These are phyloP conservation scores for Xenotilapia longispinis DNA, from an alignment of 2,113 vertebrate species.

Conservation along the genomic window DNA sequence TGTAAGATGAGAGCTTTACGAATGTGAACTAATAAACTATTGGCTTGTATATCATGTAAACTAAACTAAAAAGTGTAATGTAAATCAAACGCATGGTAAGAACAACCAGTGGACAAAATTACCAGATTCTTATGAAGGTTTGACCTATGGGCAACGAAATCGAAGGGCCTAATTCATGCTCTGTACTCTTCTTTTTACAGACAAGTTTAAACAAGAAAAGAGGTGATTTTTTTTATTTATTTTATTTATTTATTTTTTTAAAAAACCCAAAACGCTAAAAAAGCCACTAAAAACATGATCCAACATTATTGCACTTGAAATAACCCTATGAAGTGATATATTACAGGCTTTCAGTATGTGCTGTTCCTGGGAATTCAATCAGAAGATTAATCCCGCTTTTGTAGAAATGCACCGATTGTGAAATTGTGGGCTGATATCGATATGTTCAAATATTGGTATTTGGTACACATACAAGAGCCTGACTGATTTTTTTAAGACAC, in stretches of 20 bases:
- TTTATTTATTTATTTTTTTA: no score
- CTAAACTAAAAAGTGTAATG: not conserved
- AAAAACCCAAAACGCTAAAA: not conserved
- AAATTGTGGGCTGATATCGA: not conserved
- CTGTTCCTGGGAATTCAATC: not conserved
- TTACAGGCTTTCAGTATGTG: not conserved
- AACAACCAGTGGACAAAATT: not conserved
- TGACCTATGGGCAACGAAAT: accelerated
- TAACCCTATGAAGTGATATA: not conserved
- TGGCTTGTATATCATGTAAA: not conserved
- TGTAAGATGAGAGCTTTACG: not conserved
- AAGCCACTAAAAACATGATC: not conserved
- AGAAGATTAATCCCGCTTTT: not conserved
- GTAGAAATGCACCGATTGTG: not conserved
- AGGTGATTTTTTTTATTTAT: not conserved
- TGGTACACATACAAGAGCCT: not conserved
- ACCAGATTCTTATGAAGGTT: not conserved
- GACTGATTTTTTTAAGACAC: not conserved
- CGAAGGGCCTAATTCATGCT: not conserved
- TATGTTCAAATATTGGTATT: not conserved
- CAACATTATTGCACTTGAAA: not conserved
- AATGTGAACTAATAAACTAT: not conserved
- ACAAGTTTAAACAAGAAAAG: not conserved
- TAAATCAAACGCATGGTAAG: not conserved
- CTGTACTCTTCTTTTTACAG: not conserved